Conservation (phyloP, 2,797 vertebrate genomes). For the Cynopterus sphinx region DNA sequence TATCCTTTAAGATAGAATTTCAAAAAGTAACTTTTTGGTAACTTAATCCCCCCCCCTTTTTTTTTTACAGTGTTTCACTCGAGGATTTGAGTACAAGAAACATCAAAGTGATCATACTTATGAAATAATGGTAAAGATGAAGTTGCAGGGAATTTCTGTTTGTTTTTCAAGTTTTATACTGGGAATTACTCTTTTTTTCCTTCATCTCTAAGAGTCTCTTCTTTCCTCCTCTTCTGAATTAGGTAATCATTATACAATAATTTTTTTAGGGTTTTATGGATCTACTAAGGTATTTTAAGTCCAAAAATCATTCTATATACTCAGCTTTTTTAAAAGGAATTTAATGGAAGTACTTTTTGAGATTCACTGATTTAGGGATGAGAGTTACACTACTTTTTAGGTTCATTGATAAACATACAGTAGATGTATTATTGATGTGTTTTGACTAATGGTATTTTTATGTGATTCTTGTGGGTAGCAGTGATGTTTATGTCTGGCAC, state of each 20-base stretch:
- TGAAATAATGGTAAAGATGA: slow-evolving; percentile 95
- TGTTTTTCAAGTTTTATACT: not conserved
- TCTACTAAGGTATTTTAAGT: slow-evolving; percentile 25
- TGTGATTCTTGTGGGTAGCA: not conserved
- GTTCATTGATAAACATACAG: not conserved
- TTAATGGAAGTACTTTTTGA: slow-evolving; percentile 22
- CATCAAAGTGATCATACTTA: slow-evolving; percentile 98
- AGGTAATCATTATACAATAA: slow-evolving; percentile 22
- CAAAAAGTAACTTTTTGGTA: slow-evolving; percentile 45
- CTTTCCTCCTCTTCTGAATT: slow-evolving; percentile 39
- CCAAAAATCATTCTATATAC: not conserved
- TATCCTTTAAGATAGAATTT: slow-evolving; percentile 1
- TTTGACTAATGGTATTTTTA: not conserved
- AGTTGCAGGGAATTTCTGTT: slow-evolving; percentile 14
- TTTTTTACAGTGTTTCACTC: slow-evolving; percentile 94
- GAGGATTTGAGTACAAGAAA: slow-evolving; percentile 98
- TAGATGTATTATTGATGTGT: not conserved
- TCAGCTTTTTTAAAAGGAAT: slow-evolving; percentile 46
- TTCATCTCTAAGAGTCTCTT: slow-evolving; percentile 9
- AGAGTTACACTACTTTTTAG: not conserved
- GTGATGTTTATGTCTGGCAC: not conserved
- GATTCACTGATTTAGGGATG: not conserved
- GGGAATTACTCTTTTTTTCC: not conserved
- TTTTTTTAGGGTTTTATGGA: slow-evolving; percentile 33
- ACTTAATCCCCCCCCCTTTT: slow-evolving; percentile 60